Evolutionary conservation across 2,113 vertebrate species (phyloP), one percentile per base, ranked within the genome.

Genomic region (Sceloporus undulatus): DNA sequence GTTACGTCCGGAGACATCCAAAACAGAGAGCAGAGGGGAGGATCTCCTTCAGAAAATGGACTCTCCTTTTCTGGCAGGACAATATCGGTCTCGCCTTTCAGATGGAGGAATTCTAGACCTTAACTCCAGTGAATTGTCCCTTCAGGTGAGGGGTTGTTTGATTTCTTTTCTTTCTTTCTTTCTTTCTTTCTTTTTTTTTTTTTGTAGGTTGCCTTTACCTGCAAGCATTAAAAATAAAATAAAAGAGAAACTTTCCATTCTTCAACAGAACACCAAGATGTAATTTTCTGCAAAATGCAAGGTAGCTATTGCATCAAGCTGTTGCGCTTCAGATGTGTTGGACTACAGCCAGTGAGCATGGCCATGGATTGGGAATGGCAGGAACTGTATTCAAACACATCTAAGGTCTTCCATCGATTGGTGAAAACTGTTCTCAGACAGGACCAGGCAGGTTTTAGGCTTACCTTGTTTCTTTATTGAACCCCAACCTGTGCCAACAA

Each of bases 111-210:
- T 96, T 88, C 94, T 95, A 0, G 96, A 98, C 82, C 95, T 96
- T 0, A 95, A 97, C 13, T 95, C 94, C 34, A 95, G 95, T 29
- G 97, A 98, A 90, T 87, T 96, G 48, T 93, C 97, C 66, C 86
- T 93, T 8, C 97, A 97, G 98, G 98, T 99, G 97, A 96, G 65
- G 0, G 25, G 0, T 90, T 48, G 54, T 14, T 21, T 9, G 27
- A 80, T 73, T 23, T 0, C 75, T 93, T 0, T 78, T 93, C 85
- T 10, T 52, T 4, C 77, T 48, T 10, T 34, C 34, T 34, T 34
- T 34, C 34, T 34, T 34, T 34, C 34, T 34, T 34, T 70, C 7
- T 0, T 78, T 93, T 0, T 78, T 93, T 87, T 10, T 52, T 4
- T 79, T 48, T 10, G 2, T 70, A n/a, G 13, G n/a, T 38, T 13